These are phyloP conservation scores for Eupithecia insigniata DNA, from an alignment of 2,888 invertebrate species.

Conservation along the genomic window DNA sequence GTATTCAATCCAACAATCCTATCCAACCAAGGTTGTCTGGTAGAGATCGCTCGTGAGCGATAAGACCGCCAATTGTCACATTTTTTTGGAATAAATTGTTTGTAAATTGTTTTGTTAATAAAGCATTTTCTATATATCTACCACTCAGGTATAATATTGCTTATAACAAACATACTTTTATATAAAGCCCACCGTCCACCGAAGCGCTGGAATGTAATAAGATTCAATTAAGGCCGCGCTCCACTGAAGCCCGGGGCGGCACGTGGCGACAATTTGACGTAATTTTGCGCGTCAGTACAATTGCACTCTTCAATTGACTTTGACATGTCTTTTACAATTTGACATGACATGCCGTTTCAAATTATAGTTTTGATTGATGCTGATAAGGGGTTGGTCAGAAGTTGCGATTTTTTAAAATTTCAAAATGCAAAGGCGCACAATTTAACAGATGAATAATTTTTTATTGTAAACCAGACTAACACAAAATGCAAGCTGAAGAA, in stretches of 20 bases:
- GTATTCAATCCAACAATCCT: too few species aligned
- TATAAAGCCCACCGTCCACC: slow-evolving; percentile 4
- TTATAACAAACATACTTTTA: neutral
- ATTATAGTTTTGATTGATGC: neutral
- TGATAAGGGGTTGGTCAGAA: neutral
- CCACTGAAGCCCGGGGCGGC: slow-evolving; percentile 17
- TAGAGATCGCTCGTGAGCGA: too few species aligned
- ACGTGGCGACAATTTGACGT: slow-evolving; percentile 34
- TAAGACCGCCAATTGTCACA: too few species aligned
- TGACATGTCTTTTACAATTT: slow-evolving; percentile 5
- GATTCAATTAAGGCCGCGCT: slow-evolving; percentile 8
- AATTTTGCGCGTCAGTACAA: slow-evolving; percentile 31
- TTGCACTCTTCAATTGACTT: slow-evolving; percentile 21
- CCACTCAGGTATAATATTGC: slow-evolving; percentile 2
- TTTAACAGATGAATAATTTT: too few species aligned
- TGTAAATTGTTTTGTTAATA: too few species aligned
- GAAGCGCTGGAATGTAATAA: slow-evolving; percentile 10
- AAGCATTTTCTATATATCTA: too few species aligned
- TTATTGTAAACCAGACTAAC: too few species aligned
- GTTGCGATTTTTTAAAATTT: too few species aligned
- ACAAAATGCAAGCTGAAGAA: too few species aligned
- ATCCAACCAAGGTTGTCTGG: too few species aligned
- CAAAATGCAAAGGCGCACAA: too few species aligned
- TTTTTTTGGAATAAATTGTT: too few species aligned
- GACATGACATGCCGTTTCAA: slow-evolving; percentile 19